These are phyloP conservation scores for Lytechinus pictus DNA, from an alignment of 35 echinoderm and acorn worm species.

Conservation along the genomic window DNA sequence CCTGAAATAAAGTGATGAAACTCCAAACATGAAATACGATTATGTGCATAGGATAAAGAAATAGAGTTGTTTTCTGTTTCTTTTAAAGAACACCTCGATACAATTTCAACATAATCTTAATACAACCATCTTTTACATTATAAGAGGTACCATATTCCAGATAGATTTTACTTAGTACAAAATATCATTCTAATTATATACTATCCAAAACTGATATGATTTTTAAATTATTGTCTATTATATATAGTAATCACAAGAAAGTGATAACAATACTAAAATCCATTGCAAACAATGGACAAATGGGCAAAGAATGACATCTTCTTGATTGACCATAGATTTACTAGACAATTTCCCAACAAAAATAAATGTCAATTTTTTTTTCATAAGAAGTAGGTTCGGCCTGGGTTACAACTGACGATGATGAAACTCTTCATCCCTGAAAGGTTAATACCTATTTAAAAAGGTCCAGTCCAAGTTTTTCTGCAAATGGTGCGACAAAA, in stretches of 20 bases:
- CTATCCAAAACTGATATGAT: background rate
- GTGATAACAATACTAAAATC: background rate
- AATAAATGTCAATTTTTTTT: background rate
- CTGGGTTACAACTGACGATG: background rate
- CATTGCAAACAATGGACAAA: background rate
- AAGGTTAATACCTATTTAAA: background rate
- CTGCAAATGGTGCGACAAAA: conserved; percentile 33
- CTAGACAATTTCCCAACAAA: background rate
- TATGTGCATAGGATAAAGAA: background rate
- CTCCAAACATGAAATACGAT: background rate
- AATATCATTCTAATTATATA: background rate
- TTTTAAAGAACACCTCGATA: background rate
- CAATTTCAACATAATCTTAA: background rate
- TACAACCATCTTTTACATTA: background rate
- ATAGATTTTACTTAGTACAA: background rate
- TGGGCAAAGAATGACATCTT: background rate
- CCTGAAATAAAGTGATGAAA: background rate
- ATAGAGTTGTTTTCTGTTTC: background rate
- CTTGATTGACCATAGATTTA: background rate
- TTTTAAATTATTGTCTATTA: background rate
- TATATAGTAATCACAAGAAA: background rate
- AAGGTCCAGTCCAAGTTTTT: conserved; percentile 28
- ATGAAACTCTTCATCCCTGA: background rate
- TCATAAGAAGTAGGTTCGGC: background rate
- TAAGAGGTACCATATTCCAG: background rate